Conservation (phyloP, 2,888 invertebrate genomes). For the Pasiphila rectangulata region DNA sequence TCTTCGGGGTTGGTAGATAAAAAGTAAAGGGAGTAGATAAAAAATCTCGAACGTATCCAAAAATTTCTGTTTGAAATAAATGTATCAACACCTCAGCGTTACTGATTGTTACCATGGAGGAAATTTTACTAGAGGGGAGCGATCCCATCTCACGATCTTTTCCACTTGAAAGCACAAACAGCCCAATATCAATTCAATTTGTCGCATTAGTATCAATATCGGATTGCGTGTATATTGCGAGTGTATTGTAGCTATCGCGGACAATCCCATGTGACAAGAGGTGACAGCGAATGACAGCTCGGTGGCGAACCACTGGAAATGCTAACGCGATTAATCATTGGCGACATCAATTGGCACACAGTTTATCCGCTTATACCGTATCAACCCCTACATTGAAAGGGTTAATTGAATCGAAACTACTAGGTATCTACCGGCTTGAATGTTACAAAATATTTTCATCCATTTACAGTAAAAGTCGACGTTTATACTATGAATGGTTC, state of each 20-base stretch:
- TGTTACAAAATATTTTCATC: constrained; percentile 14
- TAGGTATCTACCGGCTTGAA: constrained; percentile 13
- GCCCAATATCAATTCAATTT: constrained; percentile 18
- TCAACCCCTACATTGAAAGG: constrained; percentile 19
- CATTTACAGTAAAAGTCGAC: too few relatives aligned
- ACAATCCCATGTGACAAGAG: constrained; percentile 30
- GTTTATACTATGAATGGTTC: too few relatives aligned
- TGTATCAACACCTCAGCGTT: too few relatives aligned
- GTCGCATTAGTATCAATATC: constrained; percentile 24
- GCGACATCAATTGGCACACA: constrained; percentile 28
- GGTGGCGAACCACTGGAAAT: constrained; percentile 28
- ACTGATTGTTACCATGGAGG: constrained; percentile 1
- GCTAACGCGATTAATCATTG: constrained; percentile 31
- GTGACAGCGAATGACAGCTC: constrained; percentile 34
- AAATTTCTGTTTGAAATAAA: too few relatives aligned
- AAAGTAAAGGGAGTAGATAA: too few relatives aligned
- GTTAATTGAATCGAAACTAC: constrained; percentile 26
- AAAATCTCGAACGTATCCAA: too few relatives aligned
- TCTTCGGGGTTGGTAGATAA: too few relatives aligned
- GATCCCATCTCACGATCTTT: constrained; percentile 12
- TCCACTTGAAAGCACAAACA: constrained; percentile 15
- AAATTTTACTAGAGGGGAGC: constrained; percentile 6
- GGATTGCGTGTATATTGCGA: constrained; percentile 10
- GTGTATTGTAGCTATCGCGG: constrained; percentile 22
- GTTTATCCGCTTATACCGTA: constrained; percentile 21